Conservation (phyloP, 2,797 vertebrate species). For the Phataginus tricuspis region DNA sequence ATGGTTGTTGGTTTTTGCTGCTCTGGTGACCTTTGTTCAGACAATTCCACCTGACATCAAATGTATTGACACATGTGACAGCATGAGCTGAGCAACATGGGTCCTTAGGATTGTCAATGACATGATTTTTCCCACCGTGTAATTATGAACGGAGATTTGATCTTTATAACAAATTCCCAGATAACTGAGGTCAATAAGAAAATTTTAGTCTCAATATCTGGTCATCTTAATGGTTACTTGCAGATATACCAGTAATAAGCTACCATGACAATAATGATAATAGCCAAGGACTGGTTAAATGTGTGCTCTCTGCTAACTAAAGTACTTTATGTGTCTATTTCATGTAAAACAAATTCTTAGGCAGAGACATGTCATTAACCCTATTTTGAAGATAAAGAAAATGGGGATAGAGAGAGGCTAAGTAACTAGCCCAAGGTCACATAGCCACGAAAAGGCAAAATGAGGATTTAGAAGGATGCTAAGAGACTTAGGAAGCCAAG, state of each 20-base stretch:
- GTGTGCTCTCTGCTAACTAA: background rate
- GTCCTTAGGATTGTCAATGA: background rate
- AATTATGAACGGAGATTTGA: constrained; percentile 52
- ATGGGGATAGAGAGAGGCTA: background rate
- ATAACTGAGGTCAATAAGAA: constrained; percentile 5
- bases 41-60: constrained; percentile 16
- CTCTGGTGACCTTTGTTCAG: background rate
- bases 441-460: background rate
- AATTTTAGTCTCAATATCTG: background rate
- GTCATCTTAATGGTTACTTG: background rate
- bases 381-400: constrained; percentile 20
- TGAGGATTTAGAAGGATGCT: background rate
- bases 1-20: background rate
- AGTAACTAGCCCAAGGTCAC: background rate
- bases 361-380: background rate
- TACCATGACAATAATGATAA: background rate
- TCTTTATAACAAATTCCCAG: constrained; percentile 5
- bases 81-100: background rate
- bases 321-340: background rate
- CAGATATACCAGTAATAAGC: background rate
- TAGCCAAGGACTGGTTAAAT: background rate
- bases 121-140: background rate
- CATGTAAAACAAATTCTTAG: background rate
- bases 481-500: background rate
- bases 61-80: background rate